Base-by-base conservation (phyloP, 2,888 invertebrate genomes). In the Eilema sororculum region DNA sequence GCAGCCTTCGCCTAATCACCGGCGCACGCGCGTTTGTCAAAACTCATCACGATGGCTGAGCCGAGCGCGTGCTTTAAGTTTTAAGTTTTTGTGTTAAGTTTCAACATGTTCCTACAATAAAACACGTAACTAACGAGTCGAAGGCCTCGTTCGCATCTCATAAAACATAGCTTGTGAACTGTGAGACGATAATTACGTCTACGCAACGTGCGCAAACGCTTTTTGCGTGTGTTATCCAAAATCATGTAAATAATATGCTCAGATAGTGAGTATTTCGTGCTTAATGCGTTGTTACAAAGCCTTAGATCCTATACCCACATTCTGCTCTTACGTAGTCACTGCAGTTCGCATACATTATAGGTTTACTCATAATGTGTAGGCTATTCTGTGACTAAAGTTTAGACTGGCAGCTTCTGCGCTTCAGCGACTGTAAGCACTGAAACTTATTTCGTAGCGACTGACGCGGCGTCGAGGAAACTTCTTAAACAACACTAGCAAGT, bases 1-100 rank as follows among this genome's bases (percentile, higher is more conserved):
- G 33, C 65, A 73, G 57, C 79, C 81, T 79, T 81, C 70, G 62
- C 33, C 58, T 71, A 69, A 74, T 71, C 25, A 62, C 64, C n/a
- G 37, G 57, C 70, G 60, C 69, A 64, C 41, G 58, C 24, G 37
- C 30, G 30, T 24, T 46, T 63, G 28, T 52, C 63, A 63, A 64
- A n/a, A 57, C 41, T 41, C 46, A 52, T 67, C 59, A 71, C 62
- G 57, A 52, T 63, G n/a, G 25, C 59, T 59, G 67, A 68, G 71
- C 59, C 61, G 67, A 68, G 71, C 79, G 72, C 77, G 60, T 73
- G 37, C 65, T n/a, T 33, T 13, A 16, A 41, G 57, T 57, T 61
- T 25, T 0, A 10, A 62, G 57, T 66, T 68, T 69, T 79, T 65
- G 61, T 52, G 62, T 61, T 22, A 67, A 68, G 65, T 71, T 72